Percentiles rank a stretch among this genome's conserved stretches.
phyloP scores from a whole-genome alignment of 2,797 vertebrate species.

The Luscinia luscinia region DNA sequence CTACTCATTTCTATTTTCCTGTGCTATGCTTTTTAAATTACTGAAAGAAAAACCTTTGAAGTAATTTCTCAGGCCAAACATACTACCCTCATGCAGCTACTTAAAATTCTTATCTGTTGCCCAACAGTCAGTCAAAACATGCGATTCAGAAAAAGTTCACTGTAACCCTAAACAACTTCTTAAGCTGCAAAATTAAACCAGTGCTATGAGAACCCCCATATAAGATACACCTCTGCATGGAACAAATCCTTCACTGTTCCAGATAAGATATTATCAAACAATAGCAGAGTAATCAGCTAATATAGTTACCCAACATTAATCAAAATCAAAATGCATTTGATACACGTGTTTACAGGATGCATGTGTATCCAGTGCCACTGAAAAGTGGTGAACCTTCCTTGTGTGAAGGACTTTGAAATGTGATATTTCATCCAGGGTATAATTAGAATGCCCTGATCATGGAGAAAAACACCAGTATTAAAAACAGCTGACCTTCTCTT shows the following conservation, averaged over 20 bases:
- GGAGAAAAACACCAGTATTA: not conserved
- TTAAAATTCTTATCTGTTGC: not conserved
- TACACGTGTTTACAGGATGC: not conserved
- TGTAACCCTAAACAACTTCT: not conserved
- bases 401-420: slow-evolving; percentile 8
- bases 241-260: not conserved
- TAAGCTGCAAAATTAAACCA: not conserved
- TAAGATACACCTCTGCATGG: not conserved
- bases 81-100: not conserved
- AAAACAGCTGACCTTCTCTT: not conserved
- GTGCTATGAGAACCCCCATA: not conserved
- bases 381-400: not conserved
- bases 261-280: not conserved
- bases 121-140: not conserved
- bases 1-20: not conserved
- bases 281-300: not conserved
- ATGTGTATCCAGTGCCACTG: not conserved
- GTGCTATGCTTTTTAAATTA: not conserved
- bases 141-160: not conserved
- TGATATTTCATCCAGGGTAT: not conserved
- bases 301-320: not conserved
- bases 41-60: not conserved
- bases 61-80: not conserved
- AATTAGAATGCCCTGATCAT: slow-evolving; percentile 20
- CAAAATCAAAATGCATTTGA: not conserved